Conservation (phyloP, 2,113 vertebrate species). For the Numida meleagris region DNA sequence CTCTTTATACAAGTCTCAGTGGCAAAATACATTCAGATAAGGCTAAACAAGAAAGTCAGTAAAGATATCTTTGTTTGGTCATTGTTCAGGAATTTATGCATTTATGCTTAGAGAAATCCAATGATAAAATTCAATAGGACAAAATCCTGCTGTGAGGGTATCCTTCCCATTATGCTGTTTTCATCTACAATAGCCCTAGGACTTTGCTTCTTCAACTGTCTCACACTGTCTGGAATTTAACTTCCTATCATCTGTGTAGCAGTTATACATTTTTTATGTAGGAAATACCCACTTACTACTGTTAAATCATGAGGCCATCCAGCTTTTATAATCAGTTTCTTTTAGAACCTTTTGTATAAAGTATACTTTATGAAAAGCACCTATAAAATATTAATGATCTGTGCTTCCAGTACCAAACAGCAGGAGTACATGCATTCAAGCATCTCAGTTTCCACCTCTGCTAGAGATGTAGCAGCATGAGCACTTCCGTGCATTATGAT, state of each 20-base stretch:
- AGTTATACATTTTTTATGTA: slow-evolving; percentile 40
- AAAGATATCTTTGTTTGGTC: neutral
- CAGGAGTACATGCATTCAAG: neutral
- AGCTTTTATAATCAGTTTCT: slow-evolving; percentile 58
- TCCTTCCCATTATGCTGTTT: slow-evolving; percentile 24
- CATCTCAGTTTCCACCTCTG: slow-evolving; percentile 16
- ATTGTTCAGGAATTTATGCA: slow-evolving; percentile 40
- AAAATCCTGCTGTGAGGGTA: slow-evolving; percentile 9
- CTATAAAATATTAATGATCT: slow-evolving; percentile 60
- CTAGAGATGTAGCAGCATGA: neutral
- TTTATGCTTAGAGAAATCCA: slow-evolving; percentile 33
- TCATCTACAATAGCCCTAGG: neutral
- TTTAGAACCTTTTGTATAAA: slow-evolving; percentile 60
- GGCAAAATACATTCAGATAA: neutral
- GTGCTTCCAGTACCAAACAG: neutral
- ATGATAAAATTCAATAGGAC: neutral
- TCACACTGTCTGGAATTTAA: slow-evolving; percentile 49
- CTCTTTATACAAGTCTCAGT: neutral
- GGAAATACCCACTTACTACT: slow-evolving; percentile 59
- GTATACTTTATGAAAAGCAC: slow-evolving; percentile 33
- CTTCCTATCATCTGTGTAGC: slow-evolving; percentile 21
- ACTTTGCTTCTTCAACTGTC: slow-evolving; percentile 53
- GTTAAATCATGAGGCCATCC: slow-evolving; percentile 44
- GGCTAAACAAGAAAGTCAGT: neutral
- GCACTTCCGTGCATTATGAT: neutral